Base-by-base conservation (phyloP, 2,888 invertebrate genomes). In the Archaeoteleia sp. region DNA sequence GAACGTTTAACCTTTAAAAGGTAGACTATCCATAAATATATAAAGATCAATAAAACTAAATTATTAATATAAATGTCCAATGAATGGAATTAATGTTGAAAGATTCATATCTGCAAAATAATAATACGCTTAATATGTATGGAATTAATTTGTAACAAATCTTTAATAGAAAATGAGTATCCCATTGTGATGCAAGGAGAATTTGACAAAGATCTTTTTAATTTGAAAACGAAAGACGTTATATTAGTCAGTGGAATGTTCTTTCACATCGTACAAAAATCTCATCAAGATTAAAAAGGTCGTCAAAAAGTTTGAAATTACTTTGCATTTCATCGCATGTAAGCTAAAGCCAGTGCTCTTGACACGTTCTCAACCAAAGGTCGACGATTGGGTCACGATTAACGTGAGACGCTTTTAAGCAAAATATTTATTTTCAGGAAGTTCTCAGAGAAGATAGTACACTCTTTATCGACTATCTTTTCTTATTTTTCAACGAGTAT, bases 251-350 rank as follows among this genome's bases (percentile, higher is more conserved):
- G 17, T 14, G 9, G 17, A 8, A 17, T 20, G 15, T 37, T 37
- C 37, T 37, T 37, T 37, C 10, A 37, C 15, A 10, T 37, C 20
- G n/a, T 37, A 37, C 37, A n/a, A 9, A 20, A 37, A 40, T 40
- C 40, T 40, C 23, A 10, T 40, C 40, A 40, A 40, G 40, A 25
- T 20, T 25, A 40, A 40, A 40, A 40, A 40, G 40, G 40, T 40
- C 23, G 15, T 40, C 23, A 40, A 40, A 40, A 40, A 40, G 10
- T 40, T 40, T 40, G 25, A 40, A 40, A 40, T 40, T 40, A 40
- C 40, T 40, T 40, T 40, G 40, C 40, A 40, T 40, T 40, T 40
- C 40, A 25, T 40, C 40, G 40, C 25, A 40, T 40, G 40, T 40
- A 40, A 40, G 40, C 40, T 40, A 40, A 40, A 40, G 40, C 12